A percentile compares a stretch with the other conserved stretches of the same genome.
phyloP scores from a whole-genome alignment of 2,113 vertebrate species.

The Apteryx mantelli region DNA sequence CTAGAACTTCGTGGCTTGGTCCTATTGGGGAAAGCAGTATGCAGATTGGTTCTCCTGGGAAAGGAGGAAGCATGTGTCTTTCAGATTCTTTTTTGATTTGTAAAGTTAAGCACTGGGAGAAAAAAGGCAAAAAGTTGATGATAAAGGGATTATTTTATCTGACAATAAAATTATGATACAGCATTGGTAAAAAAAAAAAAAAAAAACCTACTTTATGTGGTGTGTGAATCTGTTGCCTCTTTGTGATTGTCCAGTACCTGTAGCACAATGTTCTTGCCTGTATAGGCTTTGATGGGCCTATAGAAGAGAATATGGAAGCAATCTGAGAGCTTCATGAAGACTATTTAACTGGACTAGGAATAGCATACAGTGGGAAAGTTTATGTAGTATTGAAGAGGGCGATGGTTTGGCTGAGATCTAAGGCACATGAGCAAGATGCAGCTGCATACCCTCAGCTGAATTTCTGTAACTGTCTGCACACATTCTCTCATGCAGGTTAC shows the following conservation, averaged over 20 bases:
- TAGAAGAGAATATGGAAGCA: not conserved
- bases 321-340: not conserved
- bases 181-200: not conserved
- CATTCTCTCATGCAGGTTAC: too few species aligned
- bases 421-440: not conserved
- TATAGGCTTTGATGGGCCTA: not conserved
- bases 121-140: not conserved
- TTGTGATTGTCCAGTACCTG: not conserved
- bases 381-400: conserved; percentile 43
- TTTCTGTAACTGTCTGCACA: not conserved
- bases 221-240: not conserved
- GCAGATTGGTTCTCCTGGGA: not conserved
- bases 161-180: not conserved
- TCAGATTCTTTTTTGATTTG: not conserved
- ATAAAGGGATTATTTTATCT: not conserved
- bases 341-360: not conserved
- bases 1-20: not conserved
- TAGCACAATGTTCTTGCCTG: not conserved
- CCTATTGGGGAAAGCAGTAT: not conserved
- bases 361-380: not conserved
- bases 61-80: not conserved
- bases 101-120: not conserved
- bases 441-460: too few species aligned
- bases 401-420: not conserved
- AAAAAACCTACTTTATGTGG: too few species aligned